Percentiles rank a stretch among this genome's conserved stretches.
These are phyloP conservation scores for Knipowitschia caucasica DNA, from an alignment of 2,797 vertebrate genomes.

Conservation along the genomic window DNA sequence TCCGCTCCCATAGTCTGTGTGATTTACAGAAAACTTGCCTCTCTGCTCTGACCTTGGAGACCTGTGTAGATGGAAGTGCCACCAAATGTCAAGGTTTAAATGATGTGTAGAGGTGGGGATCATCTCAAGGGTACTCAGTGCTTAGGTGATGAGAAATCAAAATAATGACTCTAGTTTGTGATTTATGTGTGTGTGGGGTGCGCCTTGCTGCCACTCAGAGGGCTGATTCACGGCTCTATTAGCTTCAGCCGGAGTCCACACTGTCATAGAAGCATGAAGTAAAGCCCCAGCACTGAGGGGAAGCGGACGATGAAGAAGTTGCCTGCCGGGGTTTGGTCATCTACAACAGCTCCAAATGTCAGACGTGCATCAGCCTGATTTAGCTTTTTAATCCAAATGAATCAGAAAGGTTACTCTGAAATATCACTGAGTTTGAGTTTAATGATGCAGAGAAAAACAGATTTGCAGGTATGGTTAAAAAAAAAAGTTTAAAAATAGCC, in stretches of 20 bases:
- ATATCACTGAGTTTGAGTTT: constrained; percentile 45
- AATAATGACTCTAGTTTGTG: constrained; percentile 51
- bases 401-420: constrained; percentile 45
- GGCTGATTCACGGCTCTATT: constrained; percentile 45
- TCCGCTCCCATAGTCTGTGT: neutral
- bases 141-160: constrained; percentile 46
- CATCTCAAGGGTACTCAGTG: constrained; percentile 47
- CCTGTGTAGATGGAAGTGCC: constrained; percentile 34
- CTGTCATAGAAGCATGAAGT: constrained; percentile 47
- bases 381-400: constrained; percentile 38
- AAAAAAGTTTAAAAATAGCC: too few relatives aligned
- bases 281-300: constrained; percentile 21
- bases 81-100: constrained; percentile 35
- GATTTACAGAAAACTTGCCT: constrained; percentile 29
- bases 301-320: constrained; percentile 20
- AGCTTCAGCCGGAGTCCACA: constrained; percentile 41
- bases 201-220: constrained; percentile 12
- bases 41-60: constrained; percentile 29
- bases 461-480: neutral
- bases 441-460: constrained; percentile 33
- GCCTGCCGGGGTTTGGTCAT: constrained; percentile 34
- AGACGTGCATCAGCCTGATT: constrained; percentile 38
- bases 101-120: constrained; percentile 22
- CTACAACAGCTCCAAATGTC: constrained; percentile 56
- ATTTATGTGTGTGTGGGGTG: constrained; percentile 38